Base-by-base conservation (phyloP, 2,888 invertebrate genomes). In the Girardia tigrina region DNA sequence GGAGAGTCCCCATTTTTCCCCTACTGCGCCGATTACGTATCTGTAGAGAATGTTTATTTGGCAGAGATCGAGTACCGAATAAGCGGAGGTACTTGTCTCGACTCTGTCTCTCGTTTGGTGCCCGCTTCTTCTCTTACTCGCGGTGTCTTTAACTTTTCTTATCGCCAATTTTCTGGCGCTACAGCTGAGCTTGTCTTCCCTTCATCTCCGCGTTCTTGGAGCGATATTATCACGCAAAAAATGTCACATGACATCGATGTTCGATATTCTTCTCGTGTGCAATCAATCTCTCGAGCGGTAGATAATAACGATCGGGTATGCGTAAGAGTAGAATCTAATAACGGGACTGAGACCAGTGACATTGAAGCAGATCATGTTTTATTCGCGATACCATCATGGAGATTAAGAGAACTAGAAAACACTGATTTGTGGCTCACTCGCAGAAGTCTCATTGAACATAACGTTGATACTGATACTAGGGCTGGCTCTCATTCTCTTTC, bases 61-160 rank as follows among this genome's bases (percentile, higher is more conserved):
- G n/a, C 56, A 23, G 56, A 56, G n/a, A 56, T 56, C n/a, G 56
- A 56, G 23, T 56, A 56, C 23, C 56, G 56, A 56, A 23, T 56
- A 23, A 20, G 4, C 23, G 56, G 56, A 2, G 56, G 56, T 56
- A 23, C 56, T 23, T 4, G 20, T 12, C n/a, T 56, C 20, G 56
- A 56, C 20, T 20, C 56, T 6, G 56, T 56, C 6, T 23, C 56
- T 6, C 4, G 56, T 4, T 6, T 6, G n/a, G n/a, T 56, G 20
- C 20, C n/a, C 23, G 23, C 23, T n/a, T 16, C 56, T 4, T 12
- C 56, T 20, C 6, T 56, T 6, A 16, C 8, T 56, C 56, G 56
- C 20, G 56, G 8, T 20, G 23, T 56, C 6, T 56, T n/a, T 23
- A 56, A 56, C 23, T 56, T 56, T 23, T 6, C 20, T 16, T 56